Conservation (phyloP, 2,888 invertebrate species). For the Troides oblongomaculatus region DNA sequence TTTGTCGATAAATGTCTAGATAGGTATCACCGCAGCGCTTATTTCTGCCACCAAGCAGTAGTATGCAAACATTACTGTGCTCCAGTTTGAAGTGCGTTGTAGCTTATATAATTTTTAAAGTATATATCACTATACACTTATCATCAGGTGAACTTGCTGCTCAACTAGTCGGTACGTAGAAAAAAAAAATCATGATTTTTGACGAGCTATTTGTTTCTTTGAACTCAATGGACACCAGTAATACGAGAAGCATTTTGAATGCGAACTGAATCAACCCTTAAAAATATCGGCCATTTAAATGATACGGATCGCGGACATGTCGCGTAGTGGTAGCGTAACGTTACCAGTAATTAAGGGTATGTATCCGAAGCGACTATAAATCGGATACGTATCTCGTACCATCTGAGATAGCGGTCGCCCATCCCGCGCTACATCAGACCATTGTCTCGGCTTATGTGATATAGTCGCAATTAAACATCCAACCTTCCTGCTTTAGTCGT, state of each 20-base stretch:
- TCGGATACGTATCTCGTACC: slow-evolving; percentile 11
- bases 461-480: neutral
- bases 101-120: too few species aligned
- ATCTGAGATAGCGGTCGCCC: slow-evolving; percentile 12
- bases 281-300: slow-evolving; percentile 25
- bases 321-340: slow-evolving; percentile 10
- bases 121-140: too few species aligned
- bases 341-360: slow-evolving; percentile 21
- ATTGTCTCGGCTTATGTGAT: neutral
- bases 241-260: neutral
- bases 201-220: too few species aligned
- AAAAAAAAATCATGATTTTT: neutral
- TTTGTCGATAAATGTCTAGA: too few species aligned
- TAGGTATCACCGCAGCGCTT: too few species aligned
- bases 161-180: too few species aligned
- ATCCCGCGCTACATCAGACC: neutral
- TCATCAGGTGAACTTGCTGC: too few species aligned
- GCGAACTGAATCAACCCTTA: slow-evolving; percentile 16
- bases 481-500: too few species aligned
- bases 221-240: neutral
- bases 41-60: too few species aligned
- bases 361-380: slow-evolving; percentile 21
- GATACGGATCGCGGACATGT: slow-evolving; percentile 23
- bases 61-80: too few species aligned
- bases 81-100: too few species aligned